These are phyloP conservation scores for Macaca fascicularis DNA, from an alignment of 2,113 vertebrate species.

Conservation along the genomic window T2T-MFA8v1.1 NC_088380.1:157579501-157580000, in stretches of 20 bases:
- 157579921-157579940: constrained; percentile 9
- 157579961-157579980: background rate
- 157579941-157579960: background rate
- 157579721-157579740: constrained; percentile 98
- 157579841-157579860: background rate
- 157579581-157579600: background rate
- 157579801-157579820: background rate
- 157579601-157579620: background rate
- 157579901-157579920: background rate
- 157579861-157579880: background rate
- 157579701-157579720: constrained; percentile 95
- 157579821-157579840: background rate
- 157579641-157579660: constrained; percentile 98
- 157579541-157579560: constrained; percentile 97
- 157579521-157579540: constrained; percentile 92
- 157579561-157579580: constrained; percentile 68
- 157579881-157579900: background rate
- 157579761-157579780: background rate
- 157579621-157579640: background rate
- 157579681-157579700: constrained; percentile 97
- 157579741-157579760: constrained; percentile 86
- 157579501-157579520: constrained; percentile 96
- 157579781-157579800: background rate
- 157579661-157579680: constrained; percentile 99
- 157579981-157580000: constrained; percentile 35